Conservation (phyloP, 2,113 vertebrate genomes). For the Artemisiospiza belli region DNA sequence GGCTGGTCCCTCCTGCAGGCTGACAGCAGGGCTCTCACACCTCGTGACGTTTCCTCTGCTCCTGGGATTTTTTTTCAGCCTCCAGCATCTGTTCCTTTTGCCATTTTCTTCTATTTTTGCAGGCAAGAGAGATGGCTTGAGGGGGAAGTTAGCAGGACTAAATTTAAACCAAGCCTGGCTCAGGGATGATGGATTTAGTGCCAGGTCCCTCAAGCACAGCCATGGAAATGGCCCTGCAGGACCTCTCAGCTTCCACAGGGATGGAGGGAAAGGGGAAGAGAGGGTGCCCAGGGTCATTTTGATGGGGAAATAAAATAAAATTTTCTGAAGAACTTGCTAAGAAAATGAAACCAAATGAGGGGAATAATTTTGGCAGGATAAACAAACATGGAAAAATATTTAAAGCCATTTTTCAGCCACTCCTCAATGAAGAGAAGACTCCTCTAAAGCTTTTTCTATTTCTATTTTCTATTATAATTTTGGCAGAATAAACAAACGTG, state of each 20-base stretch:
- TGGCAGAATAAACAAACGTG: too few relatives aligned
- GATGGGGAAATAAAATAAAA: neutral
- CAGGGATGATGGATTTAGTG: neutral
- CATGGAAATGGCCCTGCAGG: neutral
- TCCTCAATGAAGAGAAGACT: too few relatives aligned
- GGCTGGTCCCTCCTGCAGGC: neutral
- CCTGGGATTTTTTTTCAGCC: neutral
- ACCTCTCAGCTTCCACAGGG: neutral
- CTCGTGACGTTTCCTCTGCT: accelerated
- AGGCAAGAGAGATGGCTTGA: neutral
- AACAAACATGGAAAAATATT: too few relatives aligned
- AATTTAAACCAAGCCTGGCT: neutral
- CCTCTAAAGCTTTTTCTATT: neutral
- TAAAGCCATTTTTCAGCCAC: too few relatives aligned
- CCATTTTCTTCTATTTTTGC: constrained; percentile 13
- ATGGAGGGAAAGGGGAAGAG: neutral
- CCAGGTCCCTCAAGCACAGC: neutral
- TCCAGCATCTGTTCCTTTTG: constrained; percentile 33
- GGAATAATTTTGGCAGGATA: neutral
- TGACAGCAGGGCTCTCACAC: neutral
- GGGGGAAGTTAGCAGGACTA: neutral
- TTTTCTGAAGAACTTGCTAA: neutral
- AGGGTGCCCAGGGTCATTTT: neutral
- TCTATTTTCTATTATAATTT: too few relatives aligned
- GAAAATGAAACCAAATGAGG: neutral